Conservation (phyloP, 2,113 vertebrate genomes). For the Anguilla rostrata region DNA sequence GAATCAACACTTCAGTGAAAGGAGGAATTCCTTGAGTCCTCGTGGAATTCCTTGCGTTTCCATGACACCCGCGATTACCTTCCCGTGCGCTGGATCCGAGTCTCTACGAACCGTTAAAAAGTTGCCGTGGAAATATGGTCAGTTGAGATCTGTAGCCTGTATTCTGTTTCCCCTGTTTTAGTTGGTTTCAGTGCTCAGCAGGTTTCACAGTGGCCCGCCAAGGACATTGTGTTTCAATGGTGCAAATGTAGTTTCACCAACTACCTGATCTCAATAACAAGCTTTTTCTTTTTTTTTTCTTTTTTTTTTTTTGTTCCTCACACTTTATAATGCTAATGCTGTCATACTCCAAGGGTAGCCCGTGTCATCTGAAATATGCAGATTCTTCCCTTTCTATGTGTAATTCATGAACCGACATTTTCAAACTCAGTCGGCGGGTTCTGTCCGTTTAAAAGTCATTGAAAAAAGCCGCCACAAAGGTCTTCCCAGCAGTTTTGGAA, state of each 20-base stretch:
- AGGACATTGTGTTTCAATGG: constrained; percentile 25
- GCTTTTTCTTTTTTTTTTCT: constrained; percentile 23
- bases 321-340: constrained; percentile 49
- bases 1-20: too few species aligned
- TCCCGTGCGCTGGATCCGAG: background rate
- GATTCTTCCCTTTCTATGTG: constrained; percentile 25
- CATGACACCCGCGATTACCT: background rate
- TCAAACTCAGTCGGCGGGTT: constrained; percentile 20
- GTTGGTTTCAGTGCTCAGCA: constrained; percentile 8
- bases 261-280: constrained; percentile 43
- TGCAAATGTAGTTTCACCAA: constrained; percentile 1
- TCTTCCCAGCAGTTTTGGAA: background rate
- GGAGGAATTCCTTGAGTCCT: too few species aligned
- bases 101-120: background rate
- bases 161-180: constrained; percentile 15
- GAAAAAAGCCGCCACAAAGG: background rate
- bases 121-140: background rate
- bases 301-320: constrained; percentile 20
- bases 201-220: constrained; percentile 20
- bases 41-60: background rate
- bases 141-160: background rate
- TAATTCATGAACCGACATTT: constrained; percentile 38
- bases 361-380: constrained; percentile 33
- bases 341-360: constrained; percentile 33
- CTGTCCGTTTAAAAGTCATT: background rate